Conservation (phyloP, 2,888 invertebrate genomes). For the Odontothrips loti region DNA sequence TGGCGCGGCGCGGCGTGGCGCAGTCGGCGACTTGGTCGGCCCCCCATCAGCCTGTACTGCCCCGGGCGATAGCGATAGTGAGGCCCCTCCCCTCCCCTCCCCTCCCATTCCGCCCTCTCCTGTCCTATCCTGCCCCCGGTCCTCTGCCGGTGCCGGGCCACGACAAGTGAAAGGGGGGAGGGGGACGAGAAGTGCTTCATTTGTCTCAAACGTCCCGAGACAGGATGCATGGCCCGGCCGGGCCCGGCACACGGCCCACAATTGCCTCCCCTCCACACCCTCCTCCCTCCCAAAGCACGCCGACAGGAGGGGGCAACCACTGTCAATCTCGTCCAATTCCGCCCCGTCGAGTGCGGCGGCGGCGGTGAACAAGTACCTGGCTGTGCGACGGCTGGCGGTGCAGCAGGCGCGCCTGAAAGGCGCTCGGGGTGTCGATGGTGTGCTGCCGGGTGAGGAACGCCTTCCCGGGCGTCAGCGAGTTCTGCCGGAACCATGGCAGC, state of each 20-base stretch:
- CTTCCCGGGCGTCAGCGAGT: conserved; percentile 68
- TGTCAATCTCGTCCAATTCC: not conserved
- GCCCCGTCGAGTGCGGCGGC: not conserved
- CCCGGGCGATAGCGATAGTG: not conserved
- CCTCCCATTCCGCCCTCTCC: not conserved
- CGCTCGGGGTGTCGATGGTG: conserved; percentile 85
- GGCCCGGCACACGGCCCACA: not conserved
- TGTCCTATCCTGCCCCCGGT: not conserved
- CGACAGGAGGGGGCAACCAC: no score
- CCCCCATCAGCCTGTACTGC: not conserved
- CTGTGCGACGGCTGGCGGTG: conserved; percentile 62
- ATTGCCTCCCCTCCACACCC: not conserved
- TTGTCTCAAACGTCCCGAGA: not conserved
- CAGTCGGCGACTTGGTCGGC: no score
- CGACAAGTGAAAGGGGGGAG: not conserved
- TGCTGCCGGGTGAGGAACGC: conserved; percentile 76
- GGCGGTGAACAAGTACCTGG: conserved; percentile 49
- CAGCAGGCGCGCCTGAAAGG: conserved; percentile 72
- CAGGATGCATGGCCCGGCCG: not conserved
- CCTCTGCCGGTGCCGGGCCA: not conserved
- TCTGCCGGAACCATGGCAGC: conserved; percentile 83
- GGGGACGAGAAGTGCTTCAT: not conserved
- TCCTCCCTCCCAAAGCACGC: no score
- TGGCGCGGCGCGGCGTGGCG: not conserved
- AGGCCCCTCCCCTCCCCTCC: not conserved